phyloP scores from a whole-genome alignment of 2,113 vertebrate species.

The Tretioscincus oriximinensis region DNA sequence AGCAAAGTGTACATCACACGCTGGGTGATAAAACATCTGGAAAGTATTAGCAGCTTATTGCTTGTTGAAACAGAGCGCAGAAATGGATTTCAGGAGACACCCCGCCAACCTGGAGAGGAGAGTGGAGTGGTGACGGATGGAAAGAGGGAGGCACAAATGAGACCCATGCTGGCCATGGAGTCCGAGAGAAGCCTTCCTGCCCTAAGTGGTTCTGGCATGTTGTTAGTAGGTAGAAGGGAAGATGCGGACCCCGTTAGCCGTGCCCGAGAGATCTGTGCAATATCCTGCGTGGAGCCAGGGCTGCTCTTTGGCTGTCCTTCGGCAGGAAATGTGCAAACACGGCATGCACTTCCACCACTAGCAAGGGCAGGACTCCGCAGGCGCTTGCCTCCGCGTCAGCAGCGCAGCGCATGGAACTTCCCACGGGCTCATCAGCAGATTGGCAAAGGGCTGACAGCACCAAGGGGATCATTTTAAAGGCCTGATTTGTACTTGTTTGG shows the following conservation, averaged over 20 bases:
- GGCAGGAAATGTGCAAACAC: too few relatives aligned
- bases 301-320: not conserved
- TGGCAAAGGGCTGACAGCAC: too few relatives aligned
- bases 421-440: too few relatives aligned
- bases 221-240: not conserved
- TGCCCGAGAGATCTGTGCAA: not conserved
- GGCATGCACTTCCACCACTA: not conserved
- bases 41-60: conserved; percentile 19
- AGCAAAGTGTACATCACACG: conserved; percentile 27
- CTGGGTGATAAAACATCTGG: conserved; percentile 47
- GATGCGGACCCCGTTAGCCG: not conserved
- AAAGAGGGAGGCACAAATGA: conserved; percentile 29
- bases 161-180: not conserved
- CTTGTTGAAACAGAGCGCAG: not conserved
- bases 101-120: not conserved
- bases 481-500: too few relatives aligned
- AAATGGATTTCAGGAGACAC: conserved; percentile 37
- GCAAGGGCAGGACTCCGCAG: too few relatives aligned
- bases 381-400: too few relatives aligned
- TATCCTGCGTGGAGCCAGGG: not conserved
- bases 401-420: too few relatives aligned
- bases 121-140: conserved; percentile 32
- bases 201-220: not conserved
- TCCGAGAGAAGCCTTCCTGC: not conserved
- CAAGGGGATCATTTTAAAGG: too few relatives aligned